phyloP scores from a whole-genome alignment of 2,888 invertebrate genomes.

The Plagiodera versicolora region DNA sequence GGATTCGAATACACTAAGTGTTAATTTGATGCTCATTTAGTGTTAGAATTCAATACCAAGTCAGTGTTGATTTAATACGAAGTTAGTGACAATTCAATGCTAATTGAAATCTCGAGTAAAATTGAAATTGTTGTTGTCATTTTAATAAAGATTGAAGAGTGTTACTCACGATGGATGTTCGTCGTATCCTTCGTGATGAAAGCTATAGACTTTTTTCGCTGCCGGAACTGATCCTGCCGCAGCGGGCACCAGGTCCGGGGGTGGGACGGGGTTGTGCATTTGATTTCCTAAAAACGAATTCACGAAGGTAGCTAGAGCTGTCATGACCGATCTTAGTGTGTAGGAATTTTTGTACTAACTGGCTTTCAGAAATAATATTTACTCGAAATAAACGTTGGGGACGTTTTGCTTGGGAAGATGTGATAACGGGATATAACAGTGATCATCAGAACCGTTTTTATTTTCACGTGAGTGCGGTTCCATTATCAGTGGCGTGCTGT shows the following conservation, averaged over 20 bases:
- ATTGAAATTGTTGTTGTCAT: no score
- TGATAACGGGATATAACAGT: neutral
- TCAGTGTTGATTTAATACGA: no score
- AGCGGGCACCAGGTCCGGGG: slow-evolving; percentile 1
- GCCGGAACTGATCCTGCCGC: slow-evolving; percentile 20
- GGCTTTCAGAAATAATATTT: no score
- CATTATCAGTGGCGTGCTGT: neutral
- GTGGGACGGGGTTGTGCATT: slow-evolving; percentile 15
- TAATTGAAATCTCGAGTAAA: no score
- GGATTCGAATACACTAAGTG: no score
- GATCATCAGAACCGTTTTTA: neutral
- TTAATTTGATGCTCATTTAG: no score
- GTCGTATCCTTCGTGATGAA: neutral
- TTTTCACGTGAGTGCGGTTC: neutral
- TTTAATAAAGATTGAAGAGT: no score
- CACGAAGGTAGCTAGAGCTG: slow-evolving; percentile 13
- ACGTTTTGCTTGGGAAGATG: neutral
- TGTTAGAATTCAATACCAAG: no score
- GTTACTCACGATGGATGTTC: neutral
- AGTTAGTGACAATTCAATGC: no score
- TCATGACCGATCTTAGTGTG: no score
- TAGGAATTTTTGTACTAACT: no score
- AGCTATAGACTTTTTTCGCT: slow-evolving; percentile 17
- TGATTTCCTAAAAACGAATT: slow-evolving; percentile 29
- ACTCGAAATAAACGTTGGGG: neutral